Percentiles rank a stretch among this genome's conserved stretches.
phyloP scores from a whole-genome alignment of 2,888 invertebrate species.

The Agrotis segetum region DNA sequence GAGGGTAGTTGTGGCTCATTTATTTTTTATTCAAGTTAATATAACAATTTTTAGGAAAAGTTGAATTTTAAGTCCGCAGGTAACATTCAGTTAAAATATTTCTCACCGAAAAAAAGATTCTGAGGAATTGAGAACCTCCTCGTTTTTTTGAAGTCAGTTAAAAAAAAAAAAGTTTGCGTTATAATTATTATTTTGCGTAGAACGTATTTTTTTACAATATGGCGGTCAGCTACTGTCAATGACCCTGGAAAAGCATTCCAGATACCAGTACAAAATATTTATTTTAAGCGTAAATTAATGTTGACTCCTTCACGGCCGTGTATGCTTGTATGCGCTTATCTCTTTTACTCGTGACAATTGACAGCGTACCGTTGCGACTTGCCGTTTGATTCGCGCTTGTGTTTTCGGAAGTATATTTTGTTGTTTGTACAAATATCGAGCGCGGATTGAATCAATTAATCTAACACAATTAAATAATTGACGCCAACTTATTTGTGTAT shows the following conservation, averaged over 20 bases:
- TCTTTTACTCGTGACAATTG: not conserved
- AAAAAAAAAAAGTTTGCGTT: too few species aligned
- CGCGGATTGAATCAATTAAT: constrained; percentile 14
- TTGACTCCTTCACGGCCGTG: constrained; percentile 12
- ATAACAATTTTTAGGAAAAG: too few species aligned
- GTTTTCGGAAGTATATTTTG: constrained; percentile 6
- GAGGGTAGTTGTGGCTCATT: too few species aligned
- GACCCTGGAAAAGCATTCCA: constrained; percentile 22
- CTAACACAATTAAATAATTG: not conserved
- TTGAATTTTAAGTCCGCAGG: too few species aligned
- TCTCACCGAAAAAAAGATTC: too few species aligned
- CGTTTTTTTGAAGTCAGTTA: too few species aligned
- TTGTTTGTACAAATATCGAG: not conserved
- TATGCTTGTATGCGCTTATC: constrained; percentile 4
- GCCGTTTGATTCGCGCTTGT: not conserved
- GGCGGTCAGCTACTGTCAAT: constrained; percentile 7
- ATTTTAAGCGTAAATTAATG: not conserved
- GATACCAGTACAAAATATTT: fast-evolving
- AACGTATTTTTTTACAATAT: too few species aligned
- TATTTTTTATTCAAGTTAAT: too few species aligned
- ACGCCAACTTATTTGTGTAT: not conserved
- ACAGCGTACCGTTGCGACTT: too few species aligned
- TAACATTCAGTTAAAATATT: too few species aligned
- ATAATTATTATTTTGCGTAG: not conserved
- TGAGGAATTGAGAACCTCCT: too few species aligned